Conservation (phyloP, 2,113 vertebrate genomes). For the Amazona vittata region DNA sequence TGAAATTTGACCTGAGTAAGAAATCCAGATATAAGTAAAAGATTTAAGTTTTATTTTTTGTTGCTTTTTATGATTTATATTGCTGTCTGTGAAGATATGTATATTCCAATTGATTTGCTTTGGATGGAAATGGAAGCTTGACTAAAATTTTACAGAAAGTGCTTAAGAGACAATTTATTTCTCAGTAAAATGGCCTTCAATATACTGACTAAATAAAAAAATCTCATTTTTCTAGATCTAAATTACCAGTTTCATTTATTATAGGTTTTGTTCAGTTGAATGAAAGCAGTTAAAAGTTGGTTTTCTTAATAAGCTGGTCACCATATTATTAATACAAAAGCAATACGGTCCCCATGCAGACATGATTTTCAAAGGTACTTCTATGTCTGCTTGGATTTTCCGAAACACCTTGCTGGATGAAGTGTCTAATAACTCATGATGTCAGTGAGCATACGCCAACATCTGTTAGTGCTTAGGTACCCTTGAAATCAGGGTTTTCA, state of each 20-base stretch:
- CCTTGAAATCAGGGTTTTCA: not conserved
- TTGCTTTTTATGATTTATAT: not conserved
- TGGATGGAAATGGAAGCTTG: not conserved
- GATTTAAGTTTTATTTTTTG: not conserved
- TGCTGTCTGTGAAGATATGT: not conserved
- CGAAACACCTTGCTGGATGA: not conserved
- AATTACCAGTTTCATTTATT: not conserved
- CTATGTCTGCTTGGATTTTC: not conserved
- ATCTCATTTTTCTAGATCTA: not conserved
- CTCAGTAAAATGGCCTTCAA: not conserved
- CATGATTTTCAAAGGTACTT: not conserved
- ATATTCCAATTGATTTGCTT: not conserved
- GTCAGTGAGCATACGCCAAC: constrained; percentile 4
- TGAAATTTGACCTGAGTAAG: not conserved
- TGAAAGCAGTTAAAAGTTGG: not conserved
- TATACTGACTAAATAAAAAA: not conserved
- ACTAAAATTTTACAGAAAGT: not conserved
- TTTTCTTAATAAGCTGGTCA: not conserved
- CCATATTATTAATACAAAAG: not conserved
- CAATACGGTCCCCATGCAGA: not conserved
- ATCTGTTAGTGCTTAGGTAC: constrained; percentile 15
- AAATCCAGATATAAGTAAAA: not conserved
- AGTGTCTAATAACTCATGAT: not conserved
- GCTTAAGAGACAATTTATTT: not conserved
- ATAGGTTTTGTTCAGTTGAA: not conserved